Percentiles rank a stretch among this genome's conserved stretches.
phyloP scores from a whole-genome alignment of 2,797 vertebrate genomes.

The Odontamblyopus rebecca region DNA sequence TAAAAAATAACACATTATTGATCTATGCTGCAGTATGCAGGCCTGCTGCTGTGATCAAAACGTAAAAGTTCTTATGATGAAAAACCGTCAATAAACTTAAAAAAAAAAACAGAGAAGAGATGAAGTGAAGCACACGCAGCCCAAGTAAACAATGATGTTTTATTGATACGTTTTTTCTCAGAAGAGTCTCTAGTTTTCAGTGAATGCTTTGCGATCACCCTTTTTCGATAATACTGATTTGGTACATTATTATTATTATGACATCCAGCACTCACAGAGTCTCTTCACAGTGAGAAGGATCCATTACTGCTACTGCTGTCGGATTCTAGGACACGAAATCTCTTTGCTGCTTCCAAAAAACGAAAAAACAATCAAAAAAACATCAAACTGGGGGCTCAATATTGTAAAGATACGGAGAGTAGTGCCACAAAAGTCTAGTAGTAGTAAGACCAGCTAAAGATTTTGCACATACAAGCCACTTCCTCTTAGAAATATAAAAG shows the following conservation, averaged over 20 bases:
- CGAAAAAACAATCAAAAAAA: conserved; percentile 69
- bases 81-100: conserved; percentile 7
- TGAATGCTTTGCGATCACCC: conserved; percentile 78
- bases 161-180: conserved; percentile 83
- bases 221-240: conserved; percentile 84
- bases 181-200: conserved; percentile 80
- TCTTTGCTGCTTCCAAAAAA: conserved; percentile 72
- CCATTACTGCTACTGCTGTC: conserved; percentile 81
- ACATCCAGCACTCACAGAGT: conserved; percentile 81
- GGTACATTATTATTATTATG: conserved; percentile 80
- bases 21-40: too few species aligned
- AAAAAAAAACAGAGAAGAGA: conserved; percentile 37
- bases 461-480: conserved; percentile 88
- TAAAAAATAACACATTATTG: background rate
- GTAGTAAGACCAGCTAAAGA: conserved; percentile 85
- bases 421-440: conserved; percentile 84
- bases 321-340: conserved; percentile 80
- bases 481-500: conserved; percentile 90
- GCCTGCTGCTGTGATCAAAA: background rate
- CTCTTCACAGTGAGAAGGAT: conserved; percentile 85
- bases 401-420: conserved; percentile 79
- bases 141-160: conserved; percentile 83
- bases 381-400: conserved; percentile 76
- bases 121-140: conserved; percentile 64
- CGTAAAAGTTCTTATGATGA: background rate